These are phyloP conservation scores for Atta colombica DNA, from an alignment of 1,140 invertebrate genomes.

Conservation along the genomic window DNA sequence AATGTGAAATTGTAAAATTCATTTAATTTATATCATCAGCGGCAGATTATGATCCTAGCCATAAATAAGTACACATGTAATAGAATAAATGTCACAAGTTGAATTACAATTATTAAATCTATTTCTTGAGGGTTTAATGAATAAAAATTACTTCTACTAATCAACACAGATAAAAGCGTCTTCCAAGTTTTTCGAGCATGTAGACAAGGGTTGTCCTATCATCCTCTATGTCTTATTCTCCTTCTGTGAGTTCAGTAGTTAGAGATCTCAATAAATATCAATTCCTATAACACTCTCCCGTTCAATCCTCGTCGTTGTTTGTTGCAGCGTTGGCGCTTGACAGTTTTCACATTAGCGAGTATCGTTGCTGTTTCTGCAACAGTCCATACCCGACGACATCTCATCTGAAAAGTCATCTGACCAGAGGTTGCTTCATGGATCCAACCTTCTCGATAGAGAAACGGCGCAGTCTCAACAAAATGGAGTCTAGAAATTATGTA, in stretches of 20 bases:
- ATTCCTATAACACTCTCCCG: neutral
- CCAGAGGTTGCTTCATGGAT: constrained; percentile 72
- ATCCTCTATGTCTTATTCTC: constrained; percentile 23
- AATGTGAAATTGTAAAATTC: neutral
- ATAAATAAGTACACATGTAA: neutral
- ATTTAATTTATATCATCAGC: neutral
- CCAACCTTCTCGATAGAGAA: constrained; percentile 65
- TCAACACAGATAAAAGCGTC: neutral
- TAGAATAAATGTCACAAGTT: neutral
- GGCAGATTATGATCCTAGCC: neutral
- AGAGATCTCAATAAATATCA: constrained; percentile 22
- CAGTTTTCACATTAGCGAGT: constrained; percentile 11
- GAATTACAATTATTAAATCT: neutral
- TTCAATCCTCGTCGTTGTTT: constrained; percentile 61
- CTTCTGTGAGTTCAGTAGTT: constrained; percentile 13
- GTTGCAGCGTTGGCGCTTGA: constrained; percentile 53
- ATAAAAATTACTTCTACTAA: constrained; percentile 4
- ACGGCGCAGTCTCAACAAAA: constrained; percentile 46
- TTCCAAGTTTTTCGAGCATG: constrained; percentile 40
- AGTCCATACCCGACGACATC: constrained; percentile 65
- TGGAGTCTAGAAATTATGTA: constrained; percentile 61
- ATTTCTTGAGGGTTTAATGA: neutral
- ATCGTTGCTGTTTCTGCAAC: constrained; percentile 75
- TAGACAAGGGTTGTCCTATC: constrained; percentile 1
- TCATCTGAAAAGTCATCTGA: constrained; percentile 74